These are phyloP conservation scores for Oxyruncus cristatus DNA, from an alignment of 2,113 vertebrate genomes.

Conservation along the genomic window DNA sequence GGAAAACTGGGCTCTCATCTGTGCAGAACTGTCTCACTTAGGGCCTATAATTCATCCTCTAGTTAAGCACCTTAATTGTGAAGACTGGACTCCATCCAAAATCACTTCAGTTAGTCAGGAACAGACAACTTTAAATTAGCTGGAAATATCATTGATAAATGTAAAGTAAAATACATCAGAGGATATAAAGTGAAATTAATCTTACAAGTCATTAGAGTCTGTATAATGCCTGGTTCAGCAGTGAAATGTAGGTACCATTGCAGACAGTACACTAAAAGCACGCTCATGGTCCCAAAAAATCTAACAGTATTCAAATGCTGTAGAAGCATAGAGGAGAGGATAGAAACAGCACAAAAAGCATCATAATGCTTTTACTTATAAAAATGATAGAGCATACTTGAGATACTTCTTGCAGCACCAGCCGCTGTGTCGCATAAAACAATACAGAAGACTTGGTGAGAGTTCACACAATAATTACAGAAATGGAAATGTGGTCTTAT, in stretches of 20 bases:
- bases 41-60: neutral
- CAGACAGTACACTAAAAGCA: neutral
- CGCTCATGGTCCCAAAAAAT: neutral
- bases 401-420: neutral
- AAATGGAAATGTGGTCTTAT: neutral
- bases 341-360: neutral
- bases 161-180: neutral
- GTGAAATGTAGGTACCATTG: neutral
- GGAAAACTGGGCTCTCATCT: neutral
- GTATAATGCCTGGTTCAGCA: neutral
- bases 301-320: neutral
- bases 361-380: neutral
- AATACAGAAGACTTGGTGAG: neutral
- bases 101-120: neutral
- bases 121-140: neutral
- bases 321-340: neutral
- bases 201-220: neutral
- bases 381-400: neutral
- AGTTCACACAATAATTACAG: slow-evolving; percentile 17
- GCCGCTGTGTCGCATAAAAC: neutral
- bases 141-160: neutral
- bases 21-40: neutral
- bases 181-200: neutral
- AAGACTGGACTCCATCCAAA: neutral
- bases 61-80: neutral